phyloP scores from a whole-genome alignment of 2,797 vertebrate genomes.

The Malacoctenus gilli region DNA sequence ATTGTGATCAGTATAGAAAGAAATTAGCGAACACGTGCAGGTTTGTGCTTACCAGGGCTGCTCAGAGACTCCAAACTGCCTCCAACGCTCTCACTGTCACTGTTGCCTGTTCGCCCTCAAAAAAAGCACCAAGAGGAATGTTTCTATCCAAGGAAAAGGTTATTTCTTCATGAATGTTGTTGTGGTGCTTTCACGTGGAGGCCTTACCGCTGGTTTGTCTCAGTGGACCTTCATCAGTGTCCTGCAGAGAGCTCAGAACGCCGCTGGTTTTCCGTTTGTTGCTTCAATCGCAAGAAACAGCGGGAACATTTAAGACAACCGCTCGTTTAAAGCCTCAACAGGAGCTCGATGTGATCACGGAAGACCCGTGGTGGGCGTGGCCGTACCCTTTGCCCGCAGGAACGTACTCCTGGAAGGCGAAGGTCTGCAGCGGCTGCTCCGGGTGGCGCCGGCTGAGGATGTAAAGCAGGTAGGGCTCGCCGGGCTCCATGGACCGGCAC shows the following conservation, averaged over 20 bases:
- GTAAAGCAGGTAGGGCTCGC: slow-evolving; percentile 87
- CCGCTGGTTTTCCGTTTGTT: slow-evolving; percentile 76
- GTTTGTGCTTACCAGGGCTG: slow-evolving; percentile 86
- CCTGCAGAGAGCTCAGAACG: slow-evolving; percentile 45
- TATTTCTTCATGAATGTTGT: not conserved
- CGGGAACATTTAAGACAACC: too few species aligned
- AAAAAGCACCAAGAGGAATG: slow-evolving; percentile 19
- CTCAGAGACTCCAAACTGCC: slow-evolving; percentile 88
- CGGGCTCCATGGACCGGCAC: slow-evolving; percentile 84
- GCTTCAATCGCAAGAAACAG: too few species aligned
- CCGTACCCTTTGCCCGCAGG: slow-evolving; percentile 62
- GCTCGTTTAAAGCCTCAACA: too few species aligned
- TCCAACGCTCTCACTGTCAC: slow-evolving; percentile 86
- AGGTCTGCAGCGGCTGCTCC: slow-evolving; percentile 69
- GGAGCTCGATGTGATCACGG: too few species aligned
- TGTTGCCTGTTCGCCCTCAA: slow-evolving; percentile 74
- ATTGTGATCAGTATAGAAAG: slow-evolving; percentile 2
- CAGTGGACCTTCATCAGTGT: slow-evolving; percentile 69
- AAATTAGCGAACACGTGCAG: too few species aligned
- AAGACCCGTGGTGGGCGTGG: too few species aligned
- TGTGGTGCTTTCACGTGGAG: not conserved
- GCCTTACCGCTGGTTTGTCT: slow-evolving; percentile 66
- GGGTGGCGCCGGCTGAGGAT: slow-evolving; percentile 72
- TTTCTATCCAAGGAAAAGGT: not conserved
- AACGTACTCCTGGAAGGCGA: slow-evolving; percentile 84